Conservation (phyloP, 2,888 invertebrate species). For the Agrotis clavis region DNA sequence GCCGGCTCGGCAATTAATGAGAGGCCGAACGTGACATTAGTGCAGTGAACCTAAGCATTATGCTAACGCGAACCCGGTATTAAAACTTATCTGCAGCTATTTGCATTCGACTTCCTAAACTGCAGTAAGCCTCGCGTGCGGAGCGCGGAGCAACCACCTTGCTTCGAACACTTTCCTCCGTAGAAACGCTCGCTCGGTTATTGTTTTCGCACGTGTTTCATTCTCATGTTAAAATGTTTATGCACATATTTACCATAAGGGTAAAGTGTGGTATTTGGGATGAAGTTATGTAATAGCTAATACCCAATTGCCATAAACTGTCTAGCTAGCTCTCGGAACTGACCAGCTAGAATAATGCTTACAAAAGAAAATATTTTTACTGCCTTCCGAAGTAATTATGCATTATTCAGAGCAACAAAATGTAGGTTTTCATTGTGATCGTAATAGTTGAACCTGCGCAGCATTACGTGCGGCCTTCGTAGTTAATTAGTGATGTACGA, state of each 20-base stretch:
- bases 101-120: slow-evolving; percentile 90
- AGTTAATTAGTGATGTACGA: slow-evolving; percentile 69
- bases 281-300: slow-evolving; percentile 56
- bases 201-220: slow-evolving; percentile 65
- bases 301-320: slow-evolving; percentile 37
- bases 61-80: slow-evolving; percentile 83
- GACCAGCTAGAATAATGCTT: slow-evolving; percentile 26
- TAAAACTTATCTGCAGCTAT: slow-evolving; percentile 90
- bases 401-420: slow-evolving; percentile 48
- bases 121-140: slow-evolving; percentile 74
- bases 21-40: slow-evolving; percentile 90
- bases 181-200: slow-evolving; percentile 59
- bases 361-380: slow-evolving; percentile 23
- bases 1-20: slow-evolving; percentile 86
- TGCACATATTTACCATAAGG: slow-evolving; percentile 61
- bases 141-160: slow-evolving; percentile 62
- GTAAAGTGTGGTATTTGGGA: slow-evolving; percentile 56
- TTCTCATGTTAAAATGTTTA: slow-evolving; percentile 63
- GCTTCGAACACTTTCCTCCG: slow-evolving; percentile 64
- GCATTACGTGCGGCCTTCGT: slow-evolving; percentile 63
- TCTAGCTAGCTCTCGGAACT: slow-evolving; percentile 43
- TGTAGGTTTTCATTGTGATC: slow-evolving; percentile 60
- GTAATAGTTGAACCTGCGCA: slow-evolving; percentile 45
- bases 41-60: slow-evolving; percentile 87
- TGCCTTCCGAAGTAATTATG: slow-evolving; percentile 47